A percentile compares a stretch with the other conserved stretches of the same genome.
Evolutionary conservation across 2,113 vertebrate genomes (phyloP).

Genomic region (Mobula birostris): DNA sequence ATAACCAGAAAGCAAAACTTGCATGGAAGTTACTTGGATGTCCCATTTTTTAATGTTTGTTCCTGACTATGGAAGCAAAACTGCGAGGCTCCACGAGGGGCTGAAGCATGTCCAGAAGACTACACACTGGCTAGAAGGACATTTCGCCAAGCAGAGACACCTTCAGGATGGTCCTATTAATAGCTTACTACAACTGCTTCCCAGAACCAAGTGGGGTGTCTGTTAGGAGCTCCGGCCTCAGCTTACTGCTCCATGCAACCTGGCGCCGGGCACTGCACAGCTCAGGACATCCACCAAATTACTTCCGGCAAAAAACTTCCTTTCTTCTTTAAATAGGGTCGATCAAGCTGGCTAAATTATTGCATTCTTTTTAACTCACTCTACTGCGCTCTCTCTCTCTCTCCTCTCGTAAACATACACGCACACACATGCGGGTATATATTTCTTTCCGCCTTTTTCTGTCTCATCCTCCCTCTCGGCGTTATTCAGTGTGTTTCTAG

Average conservation of each 20-base stretch:
- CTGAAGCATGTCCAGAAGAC: not conserved
- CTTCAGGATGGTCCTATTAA: constrained; percentile 9
- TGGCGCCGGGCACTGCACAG: not conserved
- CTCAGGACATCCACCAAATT: not conserved
- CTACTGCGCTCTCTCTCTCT: not conserved
- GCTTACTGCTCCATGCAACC: not conserved
- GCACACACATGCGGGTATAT: too few species aligned
- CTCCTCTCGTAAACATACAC: too few species aligned
- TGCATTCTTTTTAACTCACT: not conserved
- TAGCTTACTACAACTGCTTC: not conserved
- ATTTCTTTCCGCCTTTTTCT: too few species aligned
- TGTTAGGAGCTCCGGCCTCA: not conserved
- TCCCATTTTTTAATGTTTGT: not conserved
- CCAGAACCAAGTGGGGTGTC: not conserved
- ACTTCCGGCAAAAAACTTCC: not conserved
- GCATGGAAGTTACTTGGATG: not conserved
- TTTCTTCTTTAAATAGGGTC: not conserved
- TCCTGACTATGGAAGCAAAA: not conserved
- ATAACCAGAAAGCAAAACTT: not conserved
- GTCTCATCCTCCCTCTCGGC: too few species aligned
- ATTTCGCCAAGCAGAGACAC: constrained; percentile 28
- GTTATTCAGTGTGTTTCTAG: too few species aligned
- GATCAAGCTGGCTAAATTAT: not conserved
- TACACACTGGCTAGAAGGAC: not conserved
- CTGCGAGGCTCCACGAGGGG: not conserved